These are phyloP conservation scores for Apodemia mormo DNA, from an alignment of 2,888 invertebrate genomes.

Conservation along the genomic window DNA sequence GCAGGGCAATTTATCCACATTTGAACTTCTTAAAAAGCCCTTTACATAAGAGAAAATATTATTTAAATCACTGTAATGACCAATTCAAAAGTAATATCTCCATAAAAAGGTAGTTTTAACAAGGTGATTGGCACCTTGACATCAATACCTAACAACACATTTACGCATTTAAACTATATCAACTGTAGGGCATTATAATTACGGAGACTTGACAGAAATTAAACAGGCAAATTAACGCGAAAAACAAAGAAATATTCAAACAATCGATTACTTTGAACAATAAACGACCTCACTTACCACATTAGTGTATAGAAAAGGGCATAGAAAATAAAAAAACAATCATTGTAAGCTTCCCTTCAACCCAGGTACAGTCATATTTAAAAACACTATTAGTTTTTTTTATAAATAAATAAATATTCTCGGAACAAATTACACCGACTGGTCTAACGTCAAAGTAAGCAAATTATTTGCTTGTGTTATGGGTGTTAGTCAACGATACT, in stretches of 20 bases:
- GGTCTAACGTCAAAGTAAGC: no score
- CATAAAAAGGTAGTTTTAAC: not conserved
- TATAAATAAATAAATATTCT: not conserved
- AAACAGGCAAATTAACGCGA: not conserved
- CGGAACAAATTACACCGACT: no score
- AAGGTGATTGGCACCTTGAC: slow-evolving; percentile 10
- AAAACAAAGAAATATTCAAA: slow-evolving; percentile 3
- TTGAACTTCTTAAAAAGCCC: no score
- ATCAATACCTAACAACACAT: slow-evolving; percentile 1
- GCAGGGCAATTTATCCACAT: no score
- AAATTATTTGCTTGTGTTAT: no score
- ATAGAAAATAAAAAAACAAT: slow-evolving; percentile 16
- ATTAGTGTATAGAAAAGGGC: slow-evolving; percentile 7
- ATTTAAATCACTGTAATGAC: not conserved
- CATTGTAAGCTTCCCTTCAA: slow-evolving; percentile 1
- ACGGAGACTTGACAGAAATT: slow-evolving; percentile 17
- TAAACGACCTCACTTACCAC: slow-evolving; percentile 9
- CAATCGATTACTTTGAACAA: slow-evolving; percentile 10
- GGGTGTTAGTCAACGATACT: no score
- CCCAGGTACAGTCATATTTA: not conserved
- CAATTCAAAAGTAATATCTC: not conserved
- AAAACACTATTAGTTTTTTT: not conserved
- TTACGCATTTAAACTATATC: slow-evolving; percentile 7
- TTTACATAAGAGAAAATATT: not conserved
- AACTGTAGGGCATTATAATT: slow-evolving; percentile 11